Evolutionary conservation across 2,888 invertebrate genomes (phyloP), one percentile per base, ranked within the genome.

Genomic region (Apocheima hispidaria): DNA sequence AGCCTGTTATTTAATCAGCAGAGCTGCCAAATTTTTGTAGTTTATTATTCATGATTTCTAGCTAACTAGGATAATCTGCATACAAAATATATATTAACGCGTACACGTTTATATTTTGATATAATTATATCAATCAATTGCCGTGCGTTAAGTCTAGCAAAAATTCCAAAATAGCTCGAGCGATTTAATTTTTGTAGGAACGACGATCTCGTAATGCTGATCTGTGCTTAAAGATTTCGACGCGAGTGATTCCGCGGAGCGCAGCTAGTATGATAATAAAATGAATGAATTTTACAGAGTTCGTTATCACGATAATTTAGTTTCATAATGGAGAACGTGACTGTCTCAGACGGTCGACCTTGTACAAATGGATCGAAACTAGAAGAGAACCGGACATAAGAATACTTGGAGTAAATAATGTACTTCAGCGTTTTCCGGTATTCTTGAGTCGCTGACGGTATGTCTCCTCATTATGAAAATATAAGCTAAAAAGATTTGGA

Each of bases 281-380:
- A n/a, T n/a, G 6, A 23, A 41, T 41, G 9, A 41, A 30, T 52
- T 30, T 33, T 9, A 10, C 44, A 18, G 4, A 14, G 28, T 33
- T 26, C 23, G 44, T 53, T 53, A 35, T 44, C 35, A 16, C 26
- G 26, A 20, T 51, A 40, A 51, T 54, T 23, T 36, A n/a, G 18
- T 26, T 54, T 18, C 35, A 26, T 36, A 54, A n/a, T 35, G 33
- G 43, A 26, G 26, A 16, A 33, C 41, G 41, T 43, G 30, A 26
- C 28, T 51, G 18, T 18, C 18, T 16, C 14, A 36, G 28, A 49
- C 40, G 10, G n/a, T 38, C 18, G 51, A 16, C 40, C 10, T 40
- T 51, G 12, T 16, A 26, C 23, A 38, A 38, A 26, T 50, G 23
- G 36, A 18, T 20, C 20, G 16, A 20, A 28, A 44, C 44, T 44